These are phyloP conservation scores for Mormyrops boulengeri DNA, from an alignment of 2,797 vertebrate species.

Conservation along the genomic window DNA sequence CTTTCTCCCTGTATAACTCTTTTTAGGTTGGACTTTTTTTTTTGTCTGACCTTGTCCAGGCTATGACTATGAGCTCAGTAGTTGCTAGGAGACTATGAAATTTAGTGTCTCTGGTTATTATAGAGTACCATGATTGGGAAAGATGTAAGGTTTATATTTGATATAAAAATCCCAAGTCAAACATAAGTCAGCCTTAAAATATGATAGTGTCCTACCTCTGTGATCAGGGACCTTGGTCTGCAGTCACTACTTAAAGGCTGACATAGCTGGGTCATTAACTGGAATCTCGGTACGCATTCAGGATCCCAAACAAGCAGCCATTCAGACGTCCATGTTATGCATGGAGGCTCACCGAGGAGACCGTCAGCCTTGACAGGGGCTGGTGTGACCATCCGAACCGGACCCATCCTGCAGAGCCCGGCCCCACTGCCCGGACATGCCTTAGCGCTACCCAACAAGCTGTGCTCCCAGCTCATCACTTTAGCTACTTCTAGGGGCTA, in stretches of 20 bases:
- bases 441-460: neutral
- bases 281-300: neutral
- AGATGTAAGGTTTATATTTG: slow-evolving; percentile 29
- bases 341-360: neutral
- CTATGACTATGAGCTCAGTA: slow-evolving; percentile 41
- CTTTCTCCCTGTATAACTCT: slow-evolving; percentile 28
- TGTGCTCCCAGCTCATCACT: neutral
- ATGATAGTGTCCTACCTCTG: slow-evolving; percentile 8
- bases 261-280: slow-evolving; percentile 9
- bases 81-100: slow-evolving; percentile 54
- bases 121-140: slow-evolving; percentile 25
- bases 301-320: neutral
- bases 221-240: neutral
- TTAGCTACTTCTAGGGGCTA: neutral
- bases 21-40: neutral
- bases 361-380: neutral
- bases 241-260: neutral
- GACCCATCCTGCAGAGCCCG: neutral
- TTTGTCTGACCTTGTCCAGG: slow-evolving; percentile 19
- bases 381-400: neutral
- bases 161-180: slow-evolving; percentile 27
- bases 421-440: neutral
- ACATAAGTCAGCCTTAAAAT: slow-evolving; percentile 20
- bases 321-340: neutral
- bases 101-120: slow-evolving; percentile 29